Evolutionary conservation across 2,797 vertebrate genomes (phyloP).

Genomic region (Helarctos malayanus): DNA sequence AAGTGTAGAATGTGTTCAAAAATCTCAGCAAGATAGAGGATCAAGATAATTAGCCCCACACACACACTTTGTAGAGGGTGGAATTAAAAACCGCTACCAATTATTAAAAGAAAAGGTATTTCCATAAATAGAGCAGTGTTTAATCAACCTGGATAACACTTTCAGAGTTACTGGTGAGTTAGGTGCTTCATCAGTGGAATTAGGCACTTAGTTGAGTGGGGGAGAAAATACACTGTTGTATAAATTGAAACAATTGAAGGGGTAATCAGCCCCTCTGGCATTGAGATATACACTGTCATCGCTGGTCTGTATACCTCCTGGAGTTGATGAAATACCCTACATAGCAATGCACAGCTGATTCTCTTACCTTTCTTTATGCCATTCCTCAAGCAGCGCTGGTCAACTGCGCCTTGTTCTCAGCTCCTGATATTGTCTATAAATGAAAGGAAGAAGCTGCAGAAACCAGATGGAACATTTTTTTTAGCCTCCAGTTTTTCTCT

Average conservation of each 20-base stretch:
- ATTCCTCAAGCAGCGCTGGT: not conserved
- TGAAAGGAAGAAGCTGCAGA: conserved; percentile 23
- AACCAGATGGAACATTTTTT: conserved; percentile 8
- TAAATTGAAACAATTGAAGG: conserved; percentile 57
- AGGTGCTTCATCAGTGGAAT: conserved; percentile 8
- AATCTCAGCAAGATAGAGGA: not conserved
- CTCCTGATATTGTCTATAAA: conserved; percentile 22
- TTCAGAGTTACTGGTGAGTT: conserved; percentile 40
- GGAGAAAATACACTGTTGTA: not conserved
- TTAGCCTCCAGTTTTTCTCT: not conserved
- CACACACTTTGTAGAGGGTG: not conserved
- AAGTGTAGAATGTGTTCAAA: not conserved
- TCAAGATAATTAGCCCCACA: conserved; percentile 38
- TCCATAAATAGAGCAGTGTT: conserved; percentile 41
- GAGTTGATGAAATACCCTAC: not conserved
- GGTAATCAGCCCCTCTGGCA: not conserved
- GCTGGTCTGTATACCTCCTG: not conserved
- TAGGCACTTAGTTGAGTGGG: not conserved
- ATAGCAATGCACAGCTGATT: not conserved
- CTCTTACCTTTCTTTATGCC: not conserved
- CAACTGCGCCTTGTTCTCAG: not conserved
- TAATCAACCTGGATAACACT: conserved; percentile 57
- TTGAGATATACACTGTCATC: not conserved
- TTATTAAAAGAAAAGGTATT: conserved; percentile 63
- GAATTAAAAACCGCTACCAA: conserved; percentile 14